These are phyloP conservation scores for Sphaerodactylus townsendi DNA, from an alignment of 2,113 vertebrate species.

Conservation along the genomic window DNA sequence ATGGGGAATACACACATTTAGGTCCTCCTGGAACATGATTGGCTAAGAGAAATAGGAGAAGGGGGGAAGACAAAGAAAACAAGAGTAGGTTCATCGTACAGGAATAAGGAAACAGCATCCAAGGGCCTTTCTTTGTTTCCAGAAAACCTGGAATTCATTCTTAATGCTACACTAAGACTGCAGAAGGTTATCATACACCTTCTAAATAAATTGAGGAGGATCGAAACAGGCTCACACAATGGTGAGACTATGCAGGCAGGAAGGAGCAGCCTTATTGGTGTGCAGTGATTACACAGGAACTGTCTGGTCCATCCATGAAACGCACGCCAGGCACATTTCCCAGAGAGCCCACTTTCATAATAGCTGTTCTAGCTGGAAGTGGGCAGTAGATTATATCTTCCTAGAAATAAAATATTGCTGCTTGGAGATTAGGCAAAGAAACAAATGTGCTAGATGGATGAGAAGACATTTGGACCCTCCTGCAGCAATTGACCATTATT, in stretches of 20 bases:
- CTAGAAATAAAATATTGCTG: neutral
- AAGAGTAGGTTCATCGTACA: constrained; percentile 66
- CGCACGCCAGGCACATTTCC: neutral
- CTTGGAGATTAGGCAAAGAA: neutral
- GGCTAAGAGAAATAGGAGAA: constrained; percentile 72
- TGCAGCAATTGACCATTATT: neutral
- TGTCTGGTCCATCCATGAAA: neutral
- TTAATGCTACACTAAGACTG: no score
- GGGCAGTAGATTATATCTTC: neutral
- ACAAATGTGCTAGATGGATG: neutral
- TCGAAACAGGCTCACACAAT: neutral
- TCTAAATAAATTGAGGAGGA: neutral
- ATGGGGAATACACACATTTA: constrained; percentile 82
- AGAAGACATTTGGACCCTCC: neutral
- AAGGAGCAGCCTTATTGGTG: neutral
- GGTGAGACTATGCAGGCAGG: neutral
- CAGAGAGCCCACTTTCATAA: neutral
- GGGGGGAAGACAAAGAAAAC: constrained; percentile 75
- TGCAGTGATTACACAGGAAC: neutral
- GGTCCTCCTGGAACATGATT: constrained; percentile 79
- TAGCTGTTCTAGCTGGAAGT: neutral
- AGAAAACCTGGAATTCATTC: neutral
- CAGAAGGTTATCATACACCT: neutral
- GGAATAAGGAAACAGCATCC: constrained; percentile 16
- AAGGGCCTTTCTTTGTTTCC: constrained; percentile 3